Percentiles rank a stretch among this genome's conserved stretches.
Evolutionary conservation across 2,888 invertebrate genomes (phyloP).

Genomic region (Xestobium rufovillosum): DNA sequence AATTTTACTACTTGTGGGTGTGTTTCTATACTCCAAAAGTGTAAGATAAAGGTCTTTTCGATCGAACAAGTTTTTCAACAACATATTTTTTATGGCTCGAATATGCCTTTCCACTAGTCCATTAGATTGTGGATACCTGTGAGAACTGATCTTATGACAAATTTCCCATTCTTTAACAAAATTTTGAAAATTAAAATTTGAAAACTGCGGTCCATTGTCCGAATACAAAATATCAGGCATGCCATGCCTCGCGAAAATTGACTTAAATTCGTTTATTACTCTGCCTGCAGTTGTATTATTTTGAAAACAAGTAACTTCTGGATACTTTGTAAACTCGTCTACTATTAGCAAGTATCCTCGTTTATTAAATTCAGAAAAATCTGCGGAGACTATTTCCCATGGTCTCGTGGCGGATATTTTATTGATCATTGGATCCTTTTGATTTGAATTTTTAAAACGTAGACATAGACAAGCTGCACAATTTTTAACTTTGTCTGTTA

Average conservation of each 20-base stretch:
- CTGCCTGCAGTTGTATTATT: conserved; percentile 4
- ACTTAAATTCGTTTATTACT: background rate
- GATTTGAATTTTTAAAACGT: background rate
- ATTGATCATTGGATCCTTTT: conserved; percentile 7
- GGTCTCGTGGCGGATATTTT: conserved; percentile 6
- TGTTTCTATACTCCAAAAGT: conserved; percentile 11
- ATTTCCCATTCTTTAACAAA: conserved; percentile 16
- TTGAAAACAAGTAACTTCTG: conserved; percentile 1
- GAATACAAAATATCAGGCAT: background rate
- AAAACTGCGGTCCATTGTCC: conserved; percentile 9
- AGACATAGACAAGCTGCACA: conserved; percentile 16
- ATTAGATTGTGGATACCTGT: conserved; percentile 20
- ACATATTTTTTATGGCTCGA: conserved; percentile 22
- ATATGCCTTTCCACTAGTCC: conserved; percentile 23
- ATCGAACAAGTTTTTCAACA: conserved; percentile 10
- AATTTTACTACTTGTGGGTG: conserved; percentile 3
- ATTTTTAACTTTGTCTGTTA: conserved; percentile 19
- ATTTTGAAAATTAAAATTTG: conserved; percentile 1
- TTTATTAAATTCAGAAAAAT: conserved; percentile 7
- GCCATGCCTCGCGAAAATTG: conserved; percentile 3
- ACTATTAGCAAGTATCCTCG: conserved; percentile 5
- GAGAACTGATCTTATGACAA: conserved; percentile 18
- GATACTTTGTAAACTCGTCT: conserved; percentile 4
- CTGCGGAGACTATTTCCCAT: conserved; percentile 7
- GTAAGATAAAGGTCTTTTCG: background rate